Evolutionary conservation across 1,140 invertebrate species (phyloP), one percentile per base, ranked within the genome.

Genomic region (Globodera rostochiensis): DNA sequence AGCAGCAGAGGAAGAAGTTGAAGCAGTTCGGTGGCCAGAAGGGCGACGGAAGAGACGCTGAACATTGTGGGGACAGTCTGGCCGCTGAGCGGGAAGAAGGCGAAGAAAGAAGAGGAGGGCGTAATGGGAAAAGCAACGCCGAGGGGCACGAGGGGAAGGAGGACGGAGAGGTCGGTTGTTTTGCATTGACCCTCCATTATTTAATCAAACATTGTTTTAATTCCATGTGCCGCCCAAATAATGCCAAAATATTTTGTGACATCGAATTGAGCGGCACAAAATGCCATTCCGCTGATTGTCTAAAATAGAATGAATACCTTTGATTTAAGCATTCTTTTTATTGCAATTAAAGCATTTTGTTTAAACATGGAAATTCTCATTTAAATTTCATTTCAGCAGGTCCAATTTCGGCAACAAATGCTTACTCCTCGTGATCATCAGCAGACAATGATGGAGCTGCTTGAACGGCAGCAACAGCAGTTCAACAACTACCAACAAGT

Each of bases 91-190:
- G 36, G 19, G 57, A 19, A 64, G 57, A 15, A 64, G 19, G 57
- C 13, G 57, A 15, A 11, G 57, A 15, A 64, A 64, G 57, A 19
- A 64, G 57, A 64, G 19, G 57, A 64, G 57, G 57, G 57, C 50
- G 11, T 0, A 53, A 53, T 69, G 67, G 67, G 19, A 71, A 45
- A 19, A 71, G 69, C 11, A 71, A 3, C 3, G 69, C 11, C 36
- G 69, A 71, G 21, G 69, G 11, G 69, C 25, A 71, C 25, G 69
- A 71, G n/a, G 69, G 36, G 25, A 19, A 70, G 67, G 67, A n/a
- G n/a, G 67, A n/a, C n/a, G 67, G 15, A 19, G 67, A 19, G 69
- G 69, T 64, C 15, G 19, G 57, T 64, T 60, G 19, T 15, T 19
- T 19, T 64, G 57, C 19, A 64, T 1, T 36, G 53, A 53, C 15